Evolutionary conservation across 2,113 vertebrate species (phyloP).

Genomic region (Phylloscopus trochilus): DNA sequence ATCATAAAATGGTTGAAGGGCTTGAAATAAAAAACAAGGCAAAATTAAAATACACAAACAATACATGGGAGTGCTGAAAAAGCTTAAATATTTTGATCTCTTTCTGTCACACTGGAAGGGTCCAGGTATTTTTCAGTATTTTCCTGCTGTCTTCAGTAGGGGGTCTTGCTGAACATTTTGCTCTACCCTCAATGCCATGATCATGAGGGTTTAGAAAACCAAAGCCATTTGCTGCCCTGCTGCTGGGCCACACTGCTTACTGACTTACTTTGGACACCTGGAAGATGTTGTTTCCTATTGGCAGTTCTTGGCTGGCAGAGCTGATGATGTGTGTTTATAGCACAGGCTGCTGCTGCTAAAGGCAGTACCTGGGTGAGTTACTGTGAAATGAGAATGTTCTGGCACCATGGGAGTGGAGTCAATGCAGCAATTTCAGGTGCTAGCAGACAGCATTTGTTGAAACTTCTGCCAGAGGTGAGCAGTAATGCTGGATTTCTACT

Average conservation of each 20-base stretch:
- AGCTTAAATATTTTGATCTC: background rate
- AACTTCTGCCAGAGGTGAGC: background rate
- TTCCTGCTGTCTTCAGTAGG: background rate
- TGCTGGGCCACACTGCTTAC: background rate
- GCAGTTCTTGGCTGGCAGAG: background rate
- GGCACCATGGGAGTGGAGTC: fast-evolving
- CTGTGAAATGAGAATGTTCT: background rate
- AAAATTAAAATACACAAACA: background rate
- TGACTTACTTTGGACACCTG: background rate
- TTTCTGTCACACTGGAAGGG: background rate
- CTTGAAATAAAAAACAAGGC: background rate
- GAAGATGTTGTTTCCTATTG: background rate
- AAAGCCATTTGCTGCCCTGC: background rate
- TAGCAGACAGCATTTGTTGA: background rate
- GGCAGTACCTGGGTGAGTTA: background rate
- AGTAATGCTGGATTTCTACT: background rate
- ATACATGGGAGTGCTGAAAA: background rate
- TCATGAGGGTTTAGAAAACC: background rate
- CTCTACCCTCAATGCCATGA: background rate
- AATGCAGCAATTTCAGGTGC: background rate
- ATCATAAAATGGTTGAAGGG: background rate
- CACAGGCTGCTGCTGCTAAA: background rate
- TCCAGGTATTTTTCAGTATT: background rate
- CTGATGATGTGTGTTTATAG: background rate
- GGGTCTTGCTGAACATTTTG: background rate